Percentiles rank a stretch among this genome's conserved stretches.
Evolutionary conservation across 2,113 vertebrate species (phyloP).

Genomic region (Gymnarchus niloticus): DNA sequence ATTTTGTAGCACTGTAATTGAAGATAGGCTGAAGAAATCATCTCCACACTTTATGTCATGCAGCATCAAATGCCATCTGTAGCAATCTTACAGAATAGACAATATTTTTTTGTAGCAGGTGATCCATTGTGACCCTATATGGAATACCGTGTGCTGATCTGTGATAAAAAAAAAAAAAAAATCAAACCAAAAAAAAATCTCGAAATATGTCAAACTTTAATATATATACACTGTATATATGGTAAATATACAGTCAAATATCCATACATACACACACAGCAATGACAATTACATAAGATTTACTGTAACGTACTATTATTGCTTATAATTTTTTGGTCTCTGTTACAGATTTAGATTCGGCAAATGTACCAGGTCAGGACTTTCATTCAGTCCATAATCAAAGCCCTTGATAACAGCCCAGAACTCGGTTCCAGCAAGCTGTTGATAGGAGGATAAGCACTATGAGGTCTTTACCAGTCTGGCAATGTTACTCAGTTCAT

Average conservation of each 20-base stretch:
- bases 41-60: background rate
- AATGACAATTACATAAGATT: background rate
- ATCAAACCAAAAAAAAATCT: background rate
- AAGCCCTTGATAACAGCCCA: conserved; percentile 42
- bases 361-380: background rate
- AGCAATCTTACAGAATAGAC: background rate
- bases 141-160: background rate
- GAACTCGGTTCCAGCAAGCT: conserved; percentile 12
- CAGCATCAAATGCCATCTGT: background rate
- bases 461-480: conserved; percentile 37
- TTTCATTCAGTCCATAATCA: background rate
- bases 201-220: background rate
- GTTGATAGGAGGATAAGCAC: conserved; percentile 43
- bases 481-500: conserved; percentile 35
- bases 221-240: background rate
- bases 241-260: background rate
- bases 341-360: background rate
- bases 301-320: background rate
- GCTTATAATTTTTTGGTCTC: background rate
- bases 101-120: background rate
- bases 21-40: background rate
- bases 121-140: background rate
- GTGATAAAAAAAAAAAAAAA: background rate
- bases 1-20: background rate
- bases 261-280: background rate